Percentiles rank a stretch among this genome's conserved stretches.
Evolutionary conservation across 2,888 invertebrate species (phyloP).

Genomic region (Stenolophus ochropezus): DNA sequence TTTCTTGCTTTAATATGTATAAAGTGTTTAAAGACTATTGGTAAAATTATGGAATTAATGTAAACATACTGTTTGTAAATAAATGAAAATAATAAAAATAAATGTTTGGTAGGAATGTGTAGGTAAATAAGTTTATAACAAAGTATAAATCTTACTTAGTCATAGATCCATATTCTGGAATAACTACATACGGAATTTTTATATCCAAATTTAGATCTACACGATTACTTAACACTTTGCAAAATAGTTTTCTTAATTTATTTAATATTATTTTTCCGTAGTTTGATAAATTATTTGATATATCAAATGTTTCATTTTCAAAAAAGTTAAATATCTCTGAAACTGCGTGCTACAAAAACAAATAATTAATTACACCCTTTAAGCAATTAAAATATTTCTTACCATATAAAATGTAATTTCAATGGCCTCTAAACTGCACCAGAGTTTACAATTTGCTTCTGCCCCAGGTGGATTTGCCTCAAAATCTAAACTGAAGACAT

Average conservation of each 20-base stretch:
- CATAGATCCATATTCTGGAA: conserved; percentile 84
- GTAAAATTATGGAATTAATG: no score
- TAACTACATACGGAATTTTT: conserved; percentile 84
- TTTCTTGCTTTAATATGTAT: no score
- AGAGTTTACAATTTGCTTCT: conserved; percentile 81
- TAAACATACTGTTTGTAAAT: no score
- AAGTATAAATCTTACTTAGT: conserved; percentile 75
- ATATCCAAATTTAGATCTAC: conserved; percentile 81
- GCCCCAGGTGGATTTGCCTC: conserved; percentile 81
- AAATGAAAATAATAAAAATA: no score
- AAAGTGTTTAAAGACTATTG: no score
- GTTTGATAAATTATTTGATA: conserved; percentile 34
- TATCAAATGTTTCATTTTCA: conserved; percentile 66
- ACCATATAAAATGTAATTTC: conserved; percentile 88
- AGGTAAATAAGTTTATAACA: no score
- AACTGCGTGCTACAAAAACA: conserved; percentile 79
- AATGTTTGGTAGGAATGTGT: no score
- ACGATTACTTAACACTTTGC: conserved; percentile 37
- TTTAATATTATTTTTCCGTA: conserved; percentile 31
- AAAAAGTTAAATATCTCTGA: conserved; percentile 84
- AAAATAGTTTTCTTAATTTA: conserved; percentile 64
- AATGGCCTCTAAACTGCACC: conserved; percentile 82
- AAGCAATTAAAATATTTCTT: conserved; percentile 62
- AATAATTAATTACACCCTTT: background rate
- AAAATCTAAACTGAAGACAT: conserved; percentile 84